Conservation (phyloP, 2,888 invertebrate species). For the Melanophora roralis region DNA sequence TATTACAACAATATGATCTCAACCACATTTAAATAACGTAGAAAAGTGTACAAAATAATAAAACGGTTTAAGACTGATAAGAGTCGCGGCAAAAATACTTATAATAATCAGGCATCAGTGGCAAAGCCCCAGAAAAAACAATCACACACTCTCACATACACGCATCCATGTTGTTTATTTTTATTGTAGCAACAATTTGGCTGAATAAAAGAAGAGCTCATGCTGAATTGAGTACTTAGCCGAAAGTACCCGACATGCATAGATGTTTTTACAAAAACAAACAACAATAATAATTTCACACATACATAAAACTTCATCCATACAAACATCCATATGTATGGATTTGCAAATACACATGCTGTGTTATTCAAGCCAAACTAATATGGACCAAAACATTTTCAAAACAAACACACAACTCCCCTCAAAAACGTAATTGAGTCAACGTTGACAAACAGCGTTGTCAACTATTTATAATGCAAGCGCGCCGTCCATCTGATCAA, state of each 20-base stretch:
- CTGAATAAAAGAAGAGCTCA: constrained; percentile 32
- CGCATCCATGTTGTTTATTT: neutral
- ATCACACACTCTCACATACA: neutral
- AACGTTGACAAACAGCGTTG: no score
- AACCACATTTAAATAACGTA: constrained; percentile 64
- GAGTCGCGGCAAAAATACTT: constrained; percentile 55
- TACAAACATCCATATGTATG: neutral
- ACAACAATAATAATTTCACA: neutral
- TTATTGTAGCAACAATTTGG: neutral
- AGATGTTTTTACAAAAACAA: neutral
- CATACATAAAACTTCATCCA: neutral
- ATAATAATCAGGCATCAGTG: constrained; percentile 23
- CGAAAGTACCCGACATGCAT: constrained; percentile 24
- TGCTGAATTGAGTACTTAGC: constrained; percentile 36
- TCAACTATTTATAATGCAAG: no score
- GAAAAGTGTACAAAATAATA: constrained; percentile 57
- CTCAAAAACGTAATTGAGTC: neutral
- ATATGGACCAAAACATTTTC: constrained; percentile 23
- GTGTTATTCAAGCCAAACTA: constrained; percentile 29
- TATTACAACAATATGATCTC: constrained; percentile 55
- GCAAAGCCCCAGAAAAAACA: neutral
- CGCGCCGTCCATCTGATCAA: no score
- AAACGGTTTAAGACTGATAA: constrained; percentile 63
- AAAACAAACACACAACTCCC: constrained; percentile 14
- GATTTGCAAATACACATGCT: neutral